These are phyloP conservation scores for Tapirus indicus DNA, from an alignment of 2,797 vertebrate species.

Conservation along the genomic window DNA sequence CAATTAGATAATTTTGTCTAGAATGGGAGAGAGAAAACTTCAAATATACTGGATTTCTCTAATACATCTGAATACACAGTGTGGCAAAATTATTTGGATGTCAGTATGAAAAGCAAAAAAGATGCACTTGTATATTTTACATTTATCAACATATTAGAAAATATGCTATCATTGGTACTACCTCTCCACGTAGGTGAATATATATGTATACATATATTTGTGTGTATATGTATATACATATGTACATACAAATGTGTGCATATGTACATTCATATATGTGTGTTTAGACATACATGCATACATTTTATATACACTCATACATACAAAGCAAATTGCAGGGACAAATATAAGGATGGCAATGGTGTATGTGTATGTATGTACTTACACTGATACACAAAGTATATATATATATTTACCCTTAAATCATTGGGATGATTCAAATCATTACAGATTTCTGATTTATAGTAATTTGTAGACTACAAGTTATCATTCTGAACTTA, in stretches of 20 bases:
- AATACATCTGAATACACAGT: background rate
- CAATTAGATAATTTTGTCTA: background rate
- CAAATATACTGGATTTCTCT: background rate
- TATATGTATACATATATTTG: background rate
- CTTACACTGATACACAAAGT: too few species aligned
- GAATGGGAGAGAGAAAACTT: background rate
- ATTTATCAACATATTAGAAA: slow-evolving; percentile 9
- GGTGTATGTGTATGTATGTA: background rate
- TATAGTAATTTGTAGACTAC: background rate
- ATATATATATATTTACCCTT: background rate
- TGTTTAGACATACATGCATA: background rate
- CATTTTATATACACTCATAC: background rate
- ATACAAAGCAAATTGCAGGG: background rate
- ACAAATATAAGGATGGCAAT: background rate
- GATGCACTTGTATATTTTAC: background rate
- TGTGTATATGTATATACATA: background rate
- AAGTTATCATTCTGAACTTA: background rate
- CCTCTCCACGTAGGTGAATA: background rate
- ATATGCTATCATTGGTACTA: background rate
- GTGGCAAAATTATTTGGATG: background rate
- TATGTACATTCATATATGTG: background rate
- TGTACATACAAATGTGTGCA: too few species aligned
- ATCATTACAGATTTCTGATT: background rate
- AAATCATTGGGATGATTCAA: background rate
- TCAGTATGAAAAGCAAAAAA: background rate